phyloP scores from a whole-genome alignment of 2,888 invertebrate species.

The Drosophila cracens region DNA sequence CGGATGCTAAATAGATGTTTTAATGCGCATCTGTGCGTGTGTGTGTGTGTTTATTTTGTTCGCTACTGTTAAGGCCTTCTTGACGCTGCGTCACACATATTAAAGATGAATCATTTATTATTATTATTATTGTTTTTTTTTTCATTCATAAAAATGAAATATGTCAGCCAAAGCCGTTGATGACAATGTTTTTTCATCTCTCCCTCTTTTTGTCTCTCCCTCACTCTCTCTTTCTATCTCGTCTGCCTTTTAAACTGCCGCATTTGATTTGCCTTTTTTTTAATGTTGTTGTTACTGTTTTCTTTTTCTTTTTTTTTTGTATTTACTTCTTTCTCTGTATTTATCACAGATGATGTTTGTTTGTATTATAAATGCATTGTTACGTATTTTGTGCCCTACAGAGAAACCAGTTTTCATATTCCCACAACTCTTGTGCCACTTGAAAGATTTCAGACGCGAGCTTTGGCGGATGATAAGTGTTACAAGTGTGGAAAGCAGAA shows the following conservation, averaged over 20 bases:
- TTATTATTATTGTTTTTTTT: constrained; percentile 33
- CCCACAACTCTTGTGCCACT: constrained; percentile 61
- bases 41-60: constrained; percentile 17
- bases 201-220: constrained; percentile 2
- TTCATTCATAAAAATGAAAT: constrained; percentile 71
- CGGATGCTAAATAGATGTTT: constrained; percentile 65
- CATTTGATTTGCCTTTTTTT: constrained; percentile 65
- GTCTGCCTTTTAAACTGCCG: constrained; percentile 61
- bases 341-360: constrained; percentile 38
- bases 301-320: constrained; percentile 24
- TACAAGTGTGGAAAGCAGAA: neutral
- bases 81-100: constrained; percentile 62
- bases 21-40: constrained; percentile 37
- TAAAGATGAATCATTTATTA: constrained; percentile 68
- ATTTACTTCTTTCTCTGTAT: constrained; percentile 26
- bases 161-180: constrained; percentile 45
- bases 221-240: constrained; percentile 16
- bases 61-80: constrained; percentile 57
- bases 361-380: constrained; percentile 46
- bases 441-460: constrained; percentile 47
- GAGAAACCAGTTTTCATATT: constrained; percentile 68
- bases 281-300: constrained; percentile 26
- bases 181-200: constrained; percentile 29
- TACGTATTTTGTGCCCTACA: constrained; percentile 74
- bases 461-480: constrained; percentile 40